phyloP scores from a whole-genome alignment of 2,888 invertebrate species.

The Entomobrya proxima region DNA sequence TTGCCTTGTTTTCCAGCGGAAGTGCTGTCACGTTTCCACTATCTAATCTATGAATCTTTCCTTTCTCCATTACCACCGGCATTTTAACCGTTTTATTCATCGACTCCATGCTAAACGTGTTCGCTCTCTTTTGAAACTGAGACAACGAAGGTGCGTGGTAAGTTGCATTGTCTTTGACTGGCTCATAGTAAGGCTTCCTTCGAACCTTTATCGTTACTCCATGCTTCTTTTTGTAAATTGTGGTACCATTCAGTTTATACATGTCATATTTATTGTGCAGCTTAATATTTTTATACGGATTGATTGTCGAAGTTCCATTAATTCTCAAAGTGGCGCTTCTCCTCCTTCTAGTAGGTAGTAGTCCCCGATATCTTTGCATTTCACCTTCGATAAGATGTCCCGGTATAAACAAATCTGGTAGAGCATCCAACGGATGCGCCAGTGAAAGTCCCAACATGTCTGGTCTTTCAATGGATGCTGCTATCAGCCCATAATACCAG shows the following conservation, averaged over 20 bases:
- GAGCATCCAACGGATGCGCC: conserved; percentile 63
- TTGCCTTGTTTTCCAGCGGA: not conserved
- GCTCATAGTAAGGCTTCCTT: too few relatives aligned
- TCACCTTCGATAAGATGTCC: conserved; percentile 46
- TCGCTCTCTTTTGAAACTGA: too few relatives aligned
- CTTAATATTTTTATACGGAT: not conserved
- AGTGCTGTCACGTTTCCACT: not conserved
- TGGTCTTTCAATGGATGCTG: conserved; percentile 34
- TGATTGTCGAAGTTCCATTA: not conserved
- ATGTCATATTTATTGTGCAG: not conserved
- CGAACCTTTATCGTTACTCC: too few relatives aligned
- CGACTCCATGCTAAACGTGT: not conserved
- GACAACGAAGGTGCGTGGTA: too few relatives aligned
- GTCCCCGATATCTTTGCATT: conserved; percentile 19
- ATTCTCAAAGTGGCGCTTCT: not conserved
- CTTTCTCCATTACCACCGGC: not conserved
- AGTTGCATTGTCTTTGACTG: too few relatives aligned
- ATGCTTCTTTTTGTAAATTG: not conserved
- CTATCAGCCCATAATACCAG: conserved; percentile 59
- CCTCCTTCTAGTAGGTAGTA: not conserved
- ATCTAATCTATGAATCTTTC: not conserved
- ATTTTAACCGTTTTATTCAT: not conserved
- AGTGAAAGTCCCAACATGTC: conserved; percentile 63
- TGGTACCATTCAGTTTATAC: not conserved
- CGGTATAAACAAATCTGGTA: conserved; percentile 63